These are phyloP conservation scores for Cynopterus brachyotis DNA, from an alignment of 2,113 vertebrate genomes.

Conservation along the genomic window DNA sequence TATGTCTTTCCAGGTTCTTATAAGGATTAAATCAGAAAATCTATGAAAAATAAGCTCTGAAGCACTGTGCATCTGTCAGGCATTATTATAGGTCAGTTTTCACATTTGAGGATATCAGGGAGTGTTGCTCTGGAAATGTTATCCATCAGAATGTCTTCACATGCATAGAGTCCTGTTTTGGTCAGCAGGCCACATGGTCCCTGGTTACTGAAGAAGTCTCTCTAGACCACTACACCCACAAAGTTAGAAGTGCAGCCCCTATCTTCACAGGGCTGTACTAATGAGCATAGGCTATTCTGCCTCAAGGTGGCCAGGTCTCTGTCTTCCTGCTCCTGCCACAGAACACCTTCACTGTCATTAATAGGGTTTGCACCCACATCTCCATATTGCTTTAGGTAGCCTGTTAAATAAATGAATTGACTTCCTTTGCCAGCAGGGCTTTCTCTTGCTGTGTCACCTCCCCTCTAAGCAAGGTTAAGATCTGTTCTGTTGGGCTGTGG, in stretches of 20 bases:
- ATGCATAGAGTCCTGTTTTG: not conserved
- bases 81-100: not conserved
- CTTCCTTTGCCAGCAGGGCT: not conserved
- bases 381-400: rapidly evolving
- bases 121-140: not conserved
- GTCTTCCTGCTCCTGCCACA: not conserved
- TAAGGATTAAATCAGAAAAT: not conserved
- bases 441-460: not conserved
- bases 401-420: not conserved
- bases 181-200: not conserved
- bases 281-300: not conserved
- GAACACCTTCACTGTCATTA: not conserved
- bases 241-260: not conserved
- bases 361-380: not conserved
- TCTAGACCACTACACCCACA: not conserved
- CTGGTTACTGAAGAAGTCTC: not conserved
- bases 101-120: not conserved
- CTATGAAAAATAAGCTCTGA: not conserved
- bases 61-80: not conserved
- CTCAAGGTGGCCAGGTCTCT: rapidly evolving
- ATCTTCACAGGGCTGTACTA: not conserved
- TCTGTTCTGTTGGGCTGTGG: not conserved
- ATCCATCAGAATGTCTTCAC: not conserved
- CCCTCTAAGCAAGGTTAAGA: not conserved
- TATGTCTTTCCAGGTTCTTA: not conserved